Conservation (phyloP, 1,140 invertebrate genomes). For the Drosophila sp. region DNA sequence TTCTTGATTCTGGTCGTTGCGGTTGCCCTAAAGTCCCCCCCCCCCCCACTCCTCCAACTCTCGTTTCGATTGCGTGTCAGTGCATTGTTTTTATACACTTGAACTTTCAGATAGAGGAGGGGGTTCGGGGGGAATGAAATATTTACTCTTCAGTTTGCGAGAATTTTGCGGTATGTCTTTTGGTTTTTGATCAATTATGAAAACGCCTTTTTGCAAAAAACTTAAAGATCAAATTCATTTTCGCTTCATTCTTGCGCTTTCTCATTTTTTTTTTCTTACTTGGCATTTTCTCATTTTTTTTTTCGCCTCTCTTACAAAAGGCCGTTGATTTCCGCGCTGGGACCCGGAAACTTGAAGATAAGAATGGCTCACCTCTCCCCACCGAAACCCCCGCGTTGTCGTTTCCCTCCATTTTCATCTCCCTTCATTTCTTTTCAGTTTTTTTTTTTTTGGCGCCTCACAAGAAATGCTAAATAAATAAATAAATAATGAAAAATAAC, state of each 20-base stretch:
- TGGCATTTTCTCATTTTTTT: slow-evolving; percentile 13
- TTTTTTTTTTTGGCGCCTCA: slow-evolving; percentile 1
- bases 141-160: not conserved
- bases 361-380: slow-evolving; percentile 22
- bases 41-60: slow-evolving; percentile 3
- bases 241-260: not conserved
- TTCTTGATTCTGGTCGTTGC: slow-evolving; percentile 53
- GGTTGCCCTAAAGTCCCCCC: slow-evolving; percentile 50
- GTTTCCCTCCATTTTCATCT: slow-evolving; percentile 2
- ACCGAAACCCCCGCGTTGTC: not conserved
- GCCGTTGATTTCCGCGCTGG: slow-evolving; percentile 33
- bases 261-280: not conserved
- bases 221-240: slow-evolving; percentile 13
- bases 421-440: slow-evolving; percentile 3
- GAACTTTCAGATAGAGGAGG: not conserved
- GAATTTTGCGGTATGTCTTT: slow-evolving; percentile 5
- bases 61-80: slow-evolving; percentile 45
- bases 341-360: slow-evolving; percentile 40
- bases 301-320: not conserved
- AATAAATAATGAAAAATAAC: slow-evolving; percentile 76
- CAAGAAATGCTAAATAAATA: slow-evolving; percentile 69
- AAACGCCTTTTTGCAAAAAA: not conserved
- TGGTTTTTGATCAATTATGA: slow-evolving; percentile 3
- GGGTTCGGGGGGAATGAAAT: not conserved
- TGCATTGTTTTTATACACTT: slow-evolving; percentile 51